Evolutionary conservation across 2,888 invertebrate genomes (phyloP).

Genomic region (Cephus nigrinus): DNA sequence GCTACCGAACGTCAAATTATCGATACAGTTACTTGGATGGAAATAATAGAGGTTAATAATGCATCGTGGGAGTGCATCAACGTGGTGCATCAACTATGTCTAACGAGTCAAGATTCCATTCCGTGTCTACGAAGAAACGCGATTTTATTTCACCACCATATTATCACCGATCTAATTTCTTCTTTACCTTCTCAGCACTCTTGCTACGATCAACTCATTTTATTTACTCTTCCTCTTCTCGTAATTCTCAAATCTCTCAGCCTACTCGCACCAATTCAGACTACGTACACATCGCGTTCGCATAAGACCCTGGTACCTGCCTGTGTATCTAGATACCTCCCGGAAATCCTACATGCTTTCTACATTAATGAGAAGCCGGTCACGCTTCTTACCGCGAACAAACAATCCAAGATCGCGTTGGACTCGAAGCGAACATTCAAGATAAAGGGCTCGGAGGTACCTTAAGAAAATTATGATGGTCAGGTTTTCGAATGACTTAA

Average conservation of each 20-base stretch:
- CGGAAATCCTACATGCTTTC: constrained; percentile 8
- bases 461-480: not conserved
- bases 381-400: constrained; percentile 6
- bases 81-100: not conserved
- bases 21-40: not conserved
- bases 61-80: not conserved
- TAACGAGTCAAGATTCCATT: not conserved
- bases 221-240: not conserved
- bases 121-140: not conserved
- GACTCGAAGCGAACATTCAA: not conserved
- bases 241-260: not conserved
- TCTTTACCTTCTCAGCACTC: not conserved
- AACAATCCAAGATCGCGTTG: constrained; percentile 5
- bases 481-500: not conserved
- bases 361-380: constrained; percentile 5
- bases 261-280: not conserved
- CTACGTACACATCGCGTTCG: not conserved
- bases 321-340: not conserved
- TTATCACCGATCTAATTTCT: not conserved
- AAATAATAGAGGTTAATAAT: not conserved
- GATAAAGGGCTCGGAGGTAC: not conserved
- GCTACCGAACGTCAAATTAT: not conserved
- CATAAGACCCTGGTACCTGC: not conserved
- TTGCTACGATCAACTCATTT: not conserved
- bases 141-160: not conserved